Evolutionary conservation across 2,797 vertebrate genomes (phyloP).

Genomic region (Ambastaia sidthimunki): DNA sequence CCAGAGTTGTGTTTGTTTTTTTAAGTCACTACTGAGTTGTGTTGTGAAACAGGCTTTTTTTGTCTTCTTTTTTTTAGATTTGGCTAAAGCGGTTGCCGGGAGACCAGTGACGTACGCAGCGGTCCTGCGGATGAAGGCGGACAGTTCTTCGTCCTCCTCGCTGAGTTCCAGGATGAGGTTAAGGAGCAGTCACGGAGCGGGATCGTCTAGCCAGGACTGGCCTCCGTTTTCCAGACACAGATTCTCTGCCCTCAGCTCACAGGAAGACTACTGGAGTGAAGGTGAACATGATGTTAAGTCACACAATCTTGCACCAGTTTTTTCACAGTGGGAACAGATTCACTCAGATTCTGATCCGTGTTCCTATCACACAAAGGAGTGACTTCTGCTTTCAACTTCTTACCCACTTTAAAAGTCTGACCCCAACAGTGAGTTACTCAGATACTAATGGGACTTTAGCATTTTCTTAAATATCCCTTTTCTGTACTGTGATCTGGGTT

Average conservation of each 20-base stretch:
- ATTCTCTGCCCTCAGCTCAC: constrained; percentile 80
- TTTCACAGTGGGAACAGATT: background rate
- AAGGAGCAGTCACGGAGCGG: constrained; percentile 73
- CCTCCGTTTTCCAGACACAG: constrained; percentile 78
- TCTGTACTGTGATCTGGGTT: background rate
- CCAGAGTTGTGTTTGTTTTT: too few relatives aligned
- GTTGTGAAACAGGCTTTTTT: background rate
- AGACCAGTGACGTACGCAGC: constrained; percentile 86
- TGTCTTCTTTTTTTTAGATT: constrained; percentile 73
- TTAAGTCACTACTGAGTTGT: background rate
- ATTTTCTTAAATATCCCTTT: background rate
- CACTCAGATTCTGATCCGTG: background rate
- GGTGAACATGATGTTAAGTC: constrained; percentile 74
- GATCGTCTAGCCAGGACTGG: constrained; percentile 79
- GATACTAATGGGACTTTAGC: constrained; percentile 18
- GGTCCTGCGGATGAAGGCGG: constrained; percentile 87
- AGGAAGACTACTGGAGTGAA: constrained; percentile 87
- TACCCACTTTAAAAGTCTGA: constrained; percentile 10
- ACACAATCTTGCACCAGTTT: constrained; percentile 3
- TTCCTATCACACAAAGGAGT: constrained; percentile 3
- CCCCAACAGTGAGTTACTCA: background rate
- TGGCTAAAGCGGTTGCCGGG: constrained; percentile 81
- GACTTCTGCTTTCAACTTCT: constrained; percentile 1
- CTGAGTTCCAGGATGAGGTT: constrained; percentile 81
- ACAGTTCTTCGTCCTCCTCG: constrained; percentile 79